These are phyloP conservation scores for Dendroctonus valens DNA, from an alignment of 1,140 invertebrate genomes.

Conservation along the genomic window DNA sequence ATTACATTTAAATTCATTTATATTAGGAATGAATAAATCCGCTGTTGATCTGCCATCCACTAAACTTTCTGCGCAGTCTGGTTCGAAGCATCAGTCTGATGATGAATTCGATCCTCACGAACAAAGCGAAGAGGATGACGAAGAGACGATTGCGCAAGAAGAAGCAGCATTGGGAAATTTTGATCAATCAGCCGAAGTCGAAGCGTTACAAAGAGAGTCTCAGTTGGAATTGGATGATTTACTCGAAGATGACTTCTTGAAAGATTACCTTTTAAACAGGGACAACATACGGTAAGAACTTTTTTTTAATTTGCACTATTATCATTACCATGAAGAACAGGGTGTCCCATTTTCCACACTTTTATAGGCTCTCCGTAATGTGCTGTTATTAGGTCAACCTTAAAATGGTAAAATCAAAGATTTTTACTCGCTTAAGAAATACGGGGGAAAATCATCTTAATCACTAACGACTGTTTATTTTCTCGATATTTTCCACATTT, in stretches of 20 bases:
- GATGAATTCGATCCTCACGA: constrained; percentile 79
- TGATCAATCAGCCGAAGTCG: constrained; percentile 77
- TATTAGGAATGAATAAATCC: constrained; percentile 61
- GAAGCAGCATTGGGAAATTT: constrained; percentile 62
- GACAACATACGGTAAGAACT: constrained; percentile 53
- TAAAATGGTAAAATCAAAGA: background rate
- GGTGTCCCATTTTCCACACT: too few relatives aligned
- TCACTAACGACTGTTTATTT: too few relatives aligned
- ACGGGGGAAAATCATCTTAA: too few relatives aligned
- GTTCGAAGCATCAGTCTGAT: constrained; percentile 55
- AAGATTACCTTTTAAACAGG: constrained; percentile 72
- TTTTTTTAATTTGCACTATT: background rate
- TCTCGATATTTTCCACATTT: too few relatives aligned
- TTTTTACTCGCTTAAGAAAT: too few relatives aligned
- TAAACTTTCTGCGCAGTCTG: constrained; percentile 49
- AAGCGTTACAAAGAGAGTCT: constrained; percentile 84
- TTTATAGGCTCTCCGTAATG: too few relatives aligned
- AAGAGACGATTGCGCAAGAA: constrained; percentile 94
- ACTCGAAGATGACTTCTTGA: constrained; percentile 67
- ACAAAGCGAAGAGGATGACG: constrained; percentile 83
- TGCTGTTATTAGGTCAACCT: background rate
- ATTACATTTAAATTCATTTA: too few relatives aligned
- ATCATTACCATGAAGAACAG: too few relatives aligned
- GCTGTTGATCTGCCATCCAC: constrained; percentile 43
- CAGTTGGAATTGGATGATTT: constrained; percentile 89